Conservation (phyloP, 2,797 vertebrate genomes). For the Cossypha heuglini region DNA sequence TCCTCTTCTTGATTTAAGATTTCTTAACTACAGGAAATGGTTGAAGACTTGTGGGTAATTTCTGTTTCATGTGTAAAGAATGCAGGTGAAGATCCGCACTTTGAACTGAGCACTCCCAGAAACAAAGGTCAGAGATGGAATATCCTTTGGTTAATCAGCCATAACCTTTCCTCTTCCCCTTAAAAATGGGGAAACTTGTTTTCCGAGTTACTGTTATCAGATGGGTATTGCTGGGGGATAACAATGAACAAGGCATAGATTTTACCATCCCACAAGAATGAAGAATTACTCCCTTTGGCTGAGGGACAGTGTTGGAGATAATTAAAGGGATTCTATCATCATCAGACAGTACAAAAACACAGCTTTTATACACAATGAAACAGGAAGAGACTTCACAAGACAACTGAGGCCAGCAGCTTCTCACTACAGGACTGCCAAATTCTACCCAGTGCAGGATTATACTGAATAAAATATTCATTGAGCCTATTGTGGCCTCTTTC, state of each 20-base stretch:
- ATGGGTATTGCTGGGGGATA: background rate
- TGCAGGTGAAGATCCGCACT: background rate
- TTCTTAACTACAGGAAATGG: background rate
- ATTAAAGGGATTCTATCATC: background rate
- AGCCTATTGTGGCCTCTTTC: background rate
- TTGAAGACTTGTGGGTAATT: background rate
- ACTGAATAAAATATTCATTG: slow-evolving; percentile 14
- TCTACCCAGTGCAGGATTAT: background rate
- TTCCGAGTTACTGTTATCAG: background rate
- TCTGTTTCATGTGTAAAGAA: background rate
- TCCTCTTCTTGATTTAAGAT: background rate
- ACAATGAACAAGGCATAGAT: background rate
- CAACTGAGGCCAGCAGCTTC: background rate
- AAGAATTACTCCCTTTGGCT: background rate
- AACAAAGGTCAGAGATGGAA: background rate
- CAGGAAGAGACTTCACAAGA: background rate
- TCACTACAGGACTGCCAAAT: background rate
- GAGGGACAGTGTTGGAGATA: background rate
- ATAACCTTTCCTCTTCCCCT: background rate
- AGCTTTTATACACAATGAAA: background rate
- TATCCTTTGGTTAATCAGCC: background rate
- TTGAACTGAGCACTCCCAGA: background rate
- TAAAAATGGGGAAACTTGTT: background rate
- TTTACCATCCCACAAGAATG: background rate
- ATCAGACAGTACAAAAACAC: background rate